Evolutionary conservation across 1,140 invertebrate genomes (phyloP).

Genomic region (Psilanteris sp.): DNA sequence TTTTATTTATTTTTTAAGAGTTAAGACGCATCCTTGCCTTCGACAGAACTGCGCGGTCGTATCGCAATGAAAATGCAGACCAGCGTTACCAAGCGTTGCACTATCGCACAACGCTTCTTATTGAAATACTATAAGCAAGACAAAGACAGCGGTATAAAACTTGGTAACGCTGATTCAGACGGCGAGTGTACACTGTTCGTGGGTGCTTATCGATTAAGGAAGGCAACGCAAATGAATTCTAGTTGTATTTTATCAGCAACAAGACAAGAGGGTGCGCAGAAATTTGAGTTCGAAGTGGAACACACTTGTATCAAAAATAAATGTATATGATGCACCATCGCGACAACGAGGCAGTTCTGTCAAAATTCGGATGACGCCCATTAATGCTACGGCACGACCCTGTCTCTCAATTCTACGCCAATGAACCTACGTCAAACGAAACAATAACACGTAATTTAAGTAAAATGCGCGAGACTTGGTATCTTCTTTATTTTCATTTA

Average conservation of each 20-base stretch:
- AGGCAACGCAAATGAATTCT: too few relatives aligned
- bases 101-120: too few relatives aligned
- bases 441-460: slow-evolving; percentile 61
- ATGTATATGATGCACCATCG: neutral
- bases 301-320: too few relatives aligned
- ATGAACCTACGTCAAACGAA: slow-evolving; percentile 61
- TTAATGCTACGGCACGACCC: slow-evolving; percentile 65
- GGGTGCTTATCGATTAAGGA: too few relatives aligned
- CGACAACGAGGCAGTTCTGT: slow-evolving; percentile 9
- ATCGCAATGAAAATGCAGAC: neutral
- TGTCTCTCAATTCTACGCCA: slow-evolving; percentile 63
- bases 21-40: slow-evolving; percentile 42
- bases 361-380: slow-evolving; percentile 35
- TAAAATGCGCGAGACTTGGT: slow-evolving; percentile 55
- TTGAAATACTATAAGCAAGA: too few relatives aligned
- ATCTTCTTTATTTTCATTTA: slow-evolving; percentile 12
- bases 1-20: slow-evolving; percentile 51
- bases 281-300: too few relatives aligned
- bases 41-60: slow-evolving; percentile 7
- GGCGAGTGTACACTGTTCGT: too few relatives aligned
- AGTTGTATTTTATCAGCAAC: too few relatives aligned
- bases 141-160: too few relatives aligned
- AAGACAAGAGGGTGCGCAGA: too few relatives aligned
- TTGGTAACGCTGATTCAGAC: too few relatives aligned
- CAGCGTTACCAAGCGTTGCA: too few relatives aligned